phyloP scores from a whole-genome alignment of 2,797 vertebrate species.

The Poecilia wingei region DNA sequence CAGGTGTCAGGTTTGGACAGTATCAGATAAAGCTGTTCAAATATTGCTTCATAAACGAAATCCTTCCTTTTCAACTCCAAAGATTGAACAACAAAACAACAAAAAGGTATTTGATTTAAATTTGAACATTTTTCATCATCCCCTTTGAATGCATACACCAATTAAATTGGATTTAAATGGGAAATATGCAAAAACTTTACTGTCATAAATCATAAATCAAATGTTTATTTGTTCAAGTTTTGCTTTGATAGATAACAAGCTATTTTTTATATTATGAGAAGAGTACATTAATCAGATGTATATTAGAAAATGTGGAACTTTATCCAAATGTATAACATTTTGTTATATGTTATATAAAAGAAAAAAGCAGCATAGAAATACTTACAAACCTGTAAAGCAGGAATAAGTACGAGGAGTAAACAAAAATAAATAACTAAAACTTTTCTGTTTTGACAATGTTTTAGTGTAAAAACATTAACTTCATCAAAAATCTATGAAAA shows the following conservation, averaged over 20 bases:
- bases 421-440: not conserved
- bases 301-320: not conserved
- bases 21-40: not conserved
- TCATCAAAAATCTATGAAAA: not conserved
- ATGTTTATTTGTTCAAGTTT: slow-evolving; percentile 8
- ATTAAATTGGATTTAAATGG: not conserved
- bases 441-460: not conserved
- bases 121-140: not conserved
- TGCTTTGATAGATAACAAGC: not conserved
- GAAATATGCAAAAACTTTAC: not conserved
- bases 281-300: not conserved
- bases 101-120: not conserved
- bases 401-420: not conserved
- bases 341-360: too few relatives aligned
- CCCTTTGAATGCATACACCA: not conserved
- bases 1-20: slow-evolving; percentile 49
- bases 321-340: not conserved
- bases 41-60: not conserved
- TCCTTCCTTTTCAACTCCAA: not conserved
- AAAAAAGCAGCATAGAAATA: not conserved
- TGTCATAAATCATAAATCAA: not conserved
- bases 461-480: not conserved
- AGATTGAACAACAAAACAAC: not conserved
- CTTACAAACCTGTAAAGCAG: not conserved
- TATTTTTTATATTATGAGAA: not conserved